Conservation (phyloP, 2,888 invertebrate genomes). For the Catocala sponsa region DNA sequence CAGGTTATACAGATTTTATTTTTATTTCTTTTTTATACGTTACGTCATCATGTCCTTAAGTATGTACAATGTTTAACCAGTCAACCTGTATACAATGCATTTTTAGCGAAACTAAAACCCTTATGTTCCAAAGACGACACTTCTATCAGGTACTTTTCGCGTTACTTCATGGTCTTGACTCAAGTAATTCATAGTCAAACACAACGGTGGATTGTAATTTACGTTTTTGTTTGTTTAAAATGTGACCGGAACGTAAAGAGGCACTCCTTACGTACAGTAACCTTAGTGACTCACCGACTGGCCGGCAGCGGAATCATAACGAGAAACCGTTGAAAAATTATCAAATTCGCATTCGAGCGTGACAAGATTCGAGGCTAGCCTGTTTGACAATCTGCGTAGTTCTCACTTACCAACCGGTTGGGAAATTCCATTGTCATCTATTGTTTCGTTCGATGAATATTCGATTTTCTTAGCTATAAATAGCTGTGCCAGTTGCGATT, state of each 20-base stretch:
- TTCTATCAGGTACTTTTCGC: no score
- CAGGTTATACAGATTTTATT: no score
- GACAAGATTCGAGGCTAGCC: slow-evolving; percentile 17
- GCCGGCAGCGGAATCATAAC: slow-evolving; percentile 61
- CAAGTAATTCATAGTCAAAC: slow-evolving; percentile 38
- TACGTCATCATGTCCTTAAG: no score
- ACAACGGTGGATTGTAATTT: slow-evolving; percentile 47
- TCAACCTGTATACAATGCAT: no score
- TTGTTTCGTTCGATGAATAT: slow-evolving; percentile 10
- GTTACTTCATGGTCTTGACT: no score
- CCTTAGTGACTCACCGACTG: slow-evolving; percentile 73
- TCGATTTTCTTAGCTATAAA: not conserved
- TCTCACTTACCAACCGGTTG: slow-evolving; percentile 12
- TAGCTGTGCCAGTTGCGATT: no score
- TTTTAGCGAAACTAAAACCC: no score
- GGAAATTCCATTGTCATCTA: slow-evolving; percentile 14
- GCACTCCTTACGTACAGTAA: slow-evolving; percentile 67
- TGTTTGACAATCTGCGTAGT: slow-evolving; percentile 24
- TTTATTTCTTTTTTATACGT: no score
- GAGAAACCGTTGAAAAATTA: slow-evolving; percentile 64
- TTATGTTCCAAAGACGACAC: no score
- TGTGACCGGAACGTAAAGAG: slow-evolving; percentile 55
- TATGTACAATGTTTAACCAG: no score
- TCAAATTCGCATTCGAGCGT: slow-evolving; percentile 55
- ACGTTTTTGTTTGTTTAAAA: slow-evolving; percentile 53